Conservation (phyloP, 2,797 vertebrate genomes). For the Garrulus glandarius region DNA sequence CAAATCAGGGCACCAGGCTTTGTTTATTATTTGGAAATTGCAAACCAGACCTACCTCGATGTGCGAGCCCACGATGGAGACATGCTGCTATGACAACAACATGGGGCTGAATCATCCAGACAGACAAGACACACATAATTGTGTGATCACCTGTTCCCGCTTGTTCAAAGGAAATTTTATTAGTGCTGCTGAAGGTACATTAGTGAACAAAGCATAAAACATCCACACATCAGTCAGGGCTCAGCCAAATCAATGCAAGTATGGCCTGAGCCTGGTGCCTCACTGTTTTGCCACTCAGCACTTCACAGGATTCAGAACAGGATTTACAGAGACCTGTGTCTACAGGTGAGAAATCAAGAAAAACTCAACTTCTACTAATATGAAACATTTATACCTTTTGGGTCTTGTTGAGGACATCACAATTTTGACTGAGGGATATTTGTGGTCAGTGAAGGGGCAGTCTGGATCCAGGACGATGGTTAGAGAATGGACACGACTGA, state of each 20-base stretch:
- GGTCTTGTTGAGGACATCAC: not conserved
- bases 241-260: not conserved
- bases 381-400: not conserved
- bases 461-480: not conserved
- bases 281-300: not conserved
- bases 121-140: conserved; percentile 41
- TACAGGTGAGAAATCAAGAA: not conserved
- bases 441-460: not conserved
- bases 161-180: conserved; percentile 61
- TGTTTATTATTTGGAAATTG: conserved; percentile 21
- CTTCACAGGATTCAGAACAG: not conserved
- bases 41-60: not conserved
- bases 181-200: conserved; percentile 30
- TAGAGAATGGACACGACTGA: not conserved
- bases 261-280: not conserved
- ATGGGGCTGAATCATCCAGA: conserved; percentile 39
- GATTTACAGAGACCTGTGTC: not conserved
- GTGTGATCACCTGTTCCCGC: conserved; percentile 32
- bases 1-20: not conserved
- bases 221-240: not conserved
- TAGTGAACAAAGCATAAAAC: conserved; percentile 35
- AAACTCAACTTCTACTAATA: not conserved
- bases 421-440: not conserved
- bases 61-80: not conserved
- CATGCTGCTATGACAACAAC: conserved; percentile 57